Evolutionary conservation across 2,113 vertebrate species (phyloP).

Genomic region (Chloebia gouldiae): DNA sequence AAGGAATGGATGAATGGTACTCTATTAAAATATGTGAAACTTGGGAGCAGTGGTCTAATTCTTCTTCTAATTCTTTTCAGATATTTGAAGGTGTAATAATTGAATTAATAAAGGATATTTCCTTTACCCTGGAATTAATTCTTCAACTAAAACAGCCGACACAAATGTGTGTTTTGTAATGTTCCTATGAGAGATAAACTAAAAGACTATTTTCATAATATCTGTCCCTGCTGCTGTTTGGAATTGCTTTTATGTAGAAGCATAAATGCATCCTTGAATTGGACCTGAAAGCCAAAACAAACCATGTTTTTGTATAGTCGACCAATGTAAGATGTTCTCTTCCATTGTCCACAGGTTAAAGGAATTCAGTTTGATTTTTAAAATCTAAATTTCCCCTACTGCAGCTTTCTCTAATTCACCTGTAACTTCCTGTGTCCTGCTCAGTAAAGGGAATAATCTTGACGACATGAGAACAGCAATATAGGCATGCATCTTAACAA

Average conservation of each 20-base stretch:
- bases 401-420: background rate
- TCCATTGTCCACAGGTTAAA: background rate
- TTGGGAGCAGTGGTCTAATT: background rate
- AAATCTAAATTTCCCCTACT: background rate
- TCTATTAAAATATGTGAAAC: background rate
- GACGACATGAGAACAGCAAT: background rate
- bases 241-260: background rate
- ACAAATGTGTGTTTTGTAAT: background rate
- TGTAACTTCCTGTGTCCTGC: background rate
- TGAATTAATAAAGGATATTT: background rate
- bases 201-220: background rate
- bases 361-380: background rate
- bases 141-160: conserved; percentile 40
- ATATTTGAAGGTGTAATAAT: background rate
- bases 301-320: background rate
- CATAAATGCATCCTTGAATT: background rate
- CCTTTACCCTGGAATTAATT: background rate
- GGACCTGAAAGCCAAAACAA: background rate
- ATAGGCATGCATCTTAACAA: background rate
- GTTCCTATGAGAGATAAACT: background rate
- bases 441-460: background rate
- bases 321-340: background rate
- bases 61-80: background rate
- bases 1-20: background rate
- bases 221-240: background rate